Conservation (phyloP, 2,888 invertebrate species). For the Timandra comae region DNA sequence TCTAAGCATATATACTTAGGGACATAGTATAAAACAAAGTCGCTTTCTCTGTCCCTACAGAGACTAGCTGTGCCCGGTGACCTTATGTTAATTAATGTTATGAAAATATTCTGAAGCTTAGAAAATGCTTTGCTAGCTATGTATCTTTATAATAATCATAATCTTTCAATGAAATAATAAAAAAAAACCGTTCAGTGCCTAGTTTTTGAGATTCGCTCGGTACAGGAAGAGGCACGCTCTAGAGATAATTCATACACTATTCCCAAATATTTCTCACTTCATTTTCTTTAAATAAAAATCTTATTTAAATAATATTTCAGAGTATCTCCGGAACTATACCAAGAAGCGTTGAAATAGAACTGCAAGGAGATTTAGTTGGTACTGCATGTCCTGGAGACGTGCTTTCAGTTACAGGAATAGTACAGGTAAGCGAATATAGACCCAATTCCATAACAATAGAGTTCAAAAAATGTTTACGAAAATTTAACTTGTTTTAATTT, state of each 20-base stretch:
- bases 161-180: no score
- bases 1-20: no score
- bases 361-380: constrained; percentile 89
- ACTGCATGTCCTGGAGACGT: constrained; percentile 92
- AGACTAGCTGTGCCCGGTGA: no score
- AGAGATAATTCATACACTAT: neutral
- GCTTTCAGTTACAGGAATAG: constrained; percentile 89
- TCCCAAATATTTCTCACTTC: neutral
- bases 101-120: no score
- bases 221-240: no score
- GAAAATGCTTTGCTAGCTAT: no score
- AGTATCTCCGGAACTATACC: constrained; percentile 84
- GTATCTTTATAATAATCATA: no score
- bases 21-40: no score
- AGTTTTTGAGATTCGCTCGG: no score
- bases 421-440: constrained; percentile 83
- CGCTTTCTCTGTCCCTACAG: no score
- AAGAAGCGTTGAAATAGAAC: constrained; percentile 89
- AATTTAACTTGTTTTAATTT: neutral
- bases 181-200: no score
- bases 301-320: constrained; percentile 49
- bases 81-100: no score
- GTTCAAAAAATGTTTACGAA: constrained; percentile 4
- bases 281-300: neutral
- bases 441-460: neutral